Conservation (phyloP, 2,888 invertebrate species). For the Drosophila quasianomalipes region DNA sequence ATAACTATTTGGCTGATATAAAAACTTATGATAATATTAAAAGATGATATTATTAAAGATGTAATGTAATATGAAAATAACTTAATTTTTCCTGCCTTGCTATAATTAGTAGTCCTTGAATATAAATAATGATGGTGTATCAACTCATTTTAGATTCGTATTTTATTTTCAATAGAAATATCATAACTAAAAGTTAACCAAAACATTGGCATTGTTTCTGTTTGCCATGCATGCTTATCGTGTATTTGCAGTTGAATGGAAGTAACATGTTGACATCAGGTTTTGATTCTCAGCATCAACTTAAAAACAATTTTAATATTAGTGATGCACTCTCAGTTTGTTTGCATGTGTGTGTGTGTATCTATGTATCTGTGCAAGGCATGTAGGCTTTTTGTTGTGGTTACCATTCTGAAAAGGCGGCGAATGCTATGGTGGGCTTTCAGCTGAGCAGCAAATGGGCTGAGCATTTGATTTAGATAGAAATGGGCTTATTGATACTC, state of each 20-base stretch:
- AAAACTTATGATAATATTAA: background rate
- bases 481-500: conserved; percentile 4
- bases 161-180: background rate
- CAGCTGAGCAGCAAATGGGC: conserved; percentile 14
- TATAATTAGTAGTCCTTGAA: no score
- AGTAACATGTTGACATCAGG: conserved; percentile 31
- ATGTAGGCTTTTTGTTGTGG: conserved; percentile 65
- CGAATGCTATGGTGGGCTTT: conserved; percentile 41
- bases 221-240: background rate
- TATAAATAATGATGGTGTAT: background rate
- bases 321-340: conserved; percentile 46
- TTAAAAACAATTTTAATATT: conserved; percentile 59
- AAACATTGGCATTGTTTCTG: background rate
- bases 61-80: background rate
- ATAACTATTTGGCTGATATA: conserved; percentile 4
- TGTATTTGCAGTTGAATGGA: conserved; percentile 16
- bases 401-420: conserved; percentile 57
- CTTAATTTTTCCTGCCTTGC: no score
- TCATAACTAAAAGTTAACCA: background rate
- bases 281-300: conserved; percentile 45
- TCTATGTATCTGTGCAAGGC: conserved; percentile 11
- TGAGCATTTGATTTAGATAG: background rate
- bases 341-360: conserved; percentile 18
- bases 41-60: background rate
- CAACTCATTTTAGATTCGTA: background rate